These are phyloP conservation scores for Euphonia xanthogaster DNA, from an alignment of 2,797 vertebrate species.

Conservation along the genomic window DNA sequence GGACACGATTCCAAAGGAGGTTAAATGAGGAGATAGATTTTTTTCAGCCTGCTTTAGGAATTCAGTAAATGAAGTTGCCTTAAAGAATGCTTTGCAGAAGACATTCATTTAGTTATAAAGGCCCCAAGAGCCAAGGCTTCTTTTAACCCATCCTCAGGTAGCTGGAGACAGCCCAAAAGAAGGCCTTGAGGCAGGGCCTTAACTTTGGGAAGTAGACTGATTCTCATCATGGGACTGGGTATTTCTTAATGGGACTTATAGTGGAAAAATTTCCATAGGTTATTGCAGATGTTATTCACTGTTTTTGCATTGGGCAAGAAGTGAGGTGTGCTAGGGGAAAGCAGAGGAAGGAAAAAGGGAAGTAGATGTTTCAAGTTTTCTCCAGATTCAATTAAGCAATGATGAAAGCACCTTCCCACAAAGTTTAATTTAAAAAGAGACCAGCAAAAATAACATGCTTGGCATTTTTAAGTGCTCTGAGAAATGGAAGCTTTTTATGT, in stretches of 20 bases:
- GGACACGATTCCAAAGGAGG: neutral
- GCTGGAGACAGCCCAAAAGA: neutral
- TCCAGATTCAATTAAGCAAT: neutral
- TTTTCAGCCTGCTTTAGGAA: neutral
- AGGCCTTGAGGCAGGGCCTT: neutral
- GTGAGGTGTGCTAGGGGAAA: neutral
- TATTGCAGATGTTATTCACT: neutral
- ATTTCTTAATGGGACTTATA: neutral
- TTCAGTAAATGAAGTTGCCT: neutral
- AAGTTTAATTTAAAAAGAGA: conserved; percentile 1
- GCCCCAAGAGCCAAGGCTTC: neutral
- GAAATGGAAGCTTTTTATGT: conserved; percentile 20
- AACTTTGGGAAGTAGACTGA: neutral
- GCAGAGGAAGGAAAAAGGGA: neutral
- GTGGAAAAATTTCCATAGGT: neutral
- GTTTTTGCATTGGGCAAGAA: neutral
- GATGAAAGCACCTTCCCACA: conserved; percentile 32
- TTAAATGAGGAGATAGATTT: neutral
- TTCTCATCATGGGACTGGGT: neutral
- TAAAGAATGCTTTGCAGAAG: neutral
- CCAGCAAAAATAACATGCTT: conserved; percentile 1
- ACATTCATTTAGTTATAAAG: neutral
- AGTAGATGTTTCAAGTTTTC: neutral
- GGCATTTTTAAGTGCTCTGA: conserved; percentile 7
- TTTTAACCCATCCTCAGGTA: neutral